Evolutionary conservation across 92 coral and sea anemone species (phyloP), one percentile per base, ranked within the genome.

Genomic region (Meandrina meandrites): DNA sequence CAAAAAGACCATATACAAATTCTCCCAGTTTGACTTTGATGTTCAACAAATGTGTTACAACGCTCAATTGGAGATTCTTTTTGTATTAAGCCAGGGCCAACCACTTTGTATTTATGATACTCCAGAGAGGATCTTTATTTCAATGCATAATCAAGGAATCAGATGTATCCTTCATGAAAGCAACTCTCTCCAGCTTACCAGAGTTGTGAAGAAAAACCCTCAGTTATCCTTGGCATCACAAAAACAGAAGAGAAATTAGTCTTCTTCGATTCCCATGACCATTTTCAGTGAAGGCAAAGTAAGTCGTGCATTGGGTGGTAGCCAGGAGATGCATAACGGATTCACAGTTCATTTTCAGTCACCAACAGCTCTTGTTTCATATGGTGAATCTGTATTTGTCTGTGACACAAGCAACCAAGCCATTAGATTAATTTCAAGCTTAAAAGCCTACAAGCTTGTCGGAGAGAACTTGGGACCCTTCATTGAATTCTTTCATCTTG

Each of bases 341-440:
- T 87, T 82, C 75, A 60, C 84, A 56, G 84, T 80, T 58, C 21
- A 82, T 18, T 87, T 83, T 51, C 81, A 83, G 28, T 87, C 86
- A 13, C 82, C 91, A 77, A 68, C 90, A 64, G 40, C 71, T 47
- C 80, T 87, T 64, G 62, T 74, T 7, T 81, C 91, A 45, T 87
- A 77, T 70, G 71, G 88, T 21, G 84, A 82, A 47, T 75, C 75
- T 75, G 48, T 87, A 13, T 90, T 90, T 83, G 86, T 86, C 76
- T 86, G 92, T 68, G 92, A 90, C 80, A 84, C 79, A 32, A 86
- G 32, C 90, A 81, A 87, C 69, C 40, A 42, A 68, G 89, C 91
- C 50, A 32, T 91, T 42, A 58, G 93, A 75, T 13, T 90, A 54
- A 67, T 86, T 51, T 86, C 93, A 73, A 81, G 88, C 80, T 57